Conservation (phyloP, 2,797 vertebrate species). For the Sebastes iracundus region DNA sequence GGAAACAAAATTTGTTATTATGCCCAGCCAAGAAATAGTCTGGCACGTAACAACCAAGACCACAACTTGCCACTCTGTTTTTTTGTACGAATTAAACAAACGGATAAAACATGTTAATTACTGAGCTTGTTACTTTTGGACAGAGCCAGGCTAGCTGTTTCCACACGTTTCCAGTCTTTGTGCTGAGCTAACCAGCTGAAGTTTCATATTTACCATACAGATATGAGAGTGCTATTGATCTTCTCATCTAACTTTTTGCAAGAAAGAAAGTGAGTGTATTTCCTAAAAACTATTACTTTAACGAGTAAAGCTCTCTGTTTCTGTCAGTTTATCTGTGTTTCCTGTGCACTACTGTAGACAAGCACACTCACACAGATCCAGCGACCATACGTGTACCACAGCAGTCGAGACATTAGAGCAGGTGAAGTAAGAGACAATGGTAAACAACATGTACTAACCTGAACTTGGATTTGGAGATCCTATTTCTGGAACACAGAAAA, state of each 20-base stretch:
- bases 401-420: constrained; percentile 48
- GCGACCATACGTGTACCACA: neutral
- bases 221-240: neutral
- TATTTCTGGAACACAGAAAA: constrained; percentile 96
- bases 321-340: constrained; percentile 3
- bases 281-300: neutral
- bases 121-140: neutral
- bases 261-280: neutral
- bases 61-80: neutral
- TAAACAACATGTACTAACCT: constrained; percentile 92
- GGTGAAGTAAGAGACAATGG: constrained; percentile 57
- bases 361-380: neutral
- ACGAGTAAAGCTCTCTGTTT: neutral
- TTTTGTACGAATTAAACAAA: neutral
- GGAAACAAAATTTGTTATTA: no score
- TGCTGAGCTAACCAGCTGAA: neutral
- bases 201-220: neutral
- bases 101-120: neutral
- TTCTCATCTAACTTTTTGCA: neutral
- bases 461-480: constrained; percentile 99
- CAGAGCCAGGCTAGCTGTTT: neutral
- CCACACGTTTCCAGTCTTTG: neutral
- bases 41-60: neutral
- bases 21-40: neutral
- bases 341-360: neutral